Conservation (phyloP, 1,140 invertebrate species). For the Sitophilus oryzae region DNA sequence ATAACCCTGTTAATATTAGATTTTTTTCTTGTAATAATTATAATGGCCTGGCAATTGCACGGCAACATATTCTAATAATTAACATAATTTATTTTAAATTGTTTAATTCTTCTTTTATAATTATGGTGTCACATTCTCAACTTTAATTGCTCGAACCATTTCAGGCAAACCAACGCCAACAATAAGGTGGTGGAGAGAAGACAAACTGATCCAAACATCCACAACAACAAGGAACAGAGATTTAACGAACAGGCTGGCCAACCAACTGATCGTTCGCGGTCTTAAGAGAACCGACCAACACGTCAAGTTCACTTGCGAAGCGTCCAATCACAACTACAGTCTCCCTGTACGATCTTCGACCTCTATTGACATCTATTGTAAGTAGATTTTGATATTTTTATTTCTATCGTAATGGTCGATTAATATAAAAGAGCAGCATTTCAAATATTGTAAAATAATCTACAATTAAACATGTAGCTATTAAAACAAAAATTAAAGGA, state of each 20-base stretch:
- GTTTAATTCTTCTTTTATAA: no score
- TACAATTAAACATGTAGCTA: no score
- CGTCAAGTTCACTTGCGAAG: conserved; percentile 64
- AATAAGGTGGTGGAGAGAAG: conserved; percentile 81
- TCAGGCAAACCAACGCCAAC: conserved; percentile 75
- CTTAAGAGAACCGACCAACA: conserved; percentile 60
- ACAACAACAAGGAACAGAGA: conserved; percentile 49
- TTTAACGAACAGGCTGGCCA: conserved; percentile 41
- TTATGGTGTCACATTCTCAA: no score
- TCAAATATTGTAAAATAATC: no score
- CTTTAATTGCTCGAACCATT: conserved; percentile 26
- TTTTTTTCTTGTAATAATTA: no score
- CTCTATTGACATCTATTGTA: conserved; percentile 66
- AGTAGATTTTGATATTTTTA: conserved; percentile 44
- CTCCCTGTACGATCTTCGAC: conserved; percentile 60
- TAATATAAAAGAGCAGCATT: no score
- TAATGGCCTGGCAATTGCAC: no score
- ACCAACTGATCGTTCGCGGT: conserved; percentile 51
- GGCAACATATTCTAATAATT: no score
- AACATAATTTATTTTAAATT: no score
- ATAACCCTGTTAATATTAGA: no score
- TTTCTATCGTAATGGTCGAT: no score
- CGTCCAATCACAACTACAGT: conserved; percentile 67
- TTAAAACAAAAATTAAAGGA: no score
- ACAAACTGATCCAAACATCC: conserved; percentile 59